Percentiles rank a stretch among this genome's conserved stretches.
Conservation (phyloP, 2,113 vertebrate species). For the Polyodon spathula region DNA sequence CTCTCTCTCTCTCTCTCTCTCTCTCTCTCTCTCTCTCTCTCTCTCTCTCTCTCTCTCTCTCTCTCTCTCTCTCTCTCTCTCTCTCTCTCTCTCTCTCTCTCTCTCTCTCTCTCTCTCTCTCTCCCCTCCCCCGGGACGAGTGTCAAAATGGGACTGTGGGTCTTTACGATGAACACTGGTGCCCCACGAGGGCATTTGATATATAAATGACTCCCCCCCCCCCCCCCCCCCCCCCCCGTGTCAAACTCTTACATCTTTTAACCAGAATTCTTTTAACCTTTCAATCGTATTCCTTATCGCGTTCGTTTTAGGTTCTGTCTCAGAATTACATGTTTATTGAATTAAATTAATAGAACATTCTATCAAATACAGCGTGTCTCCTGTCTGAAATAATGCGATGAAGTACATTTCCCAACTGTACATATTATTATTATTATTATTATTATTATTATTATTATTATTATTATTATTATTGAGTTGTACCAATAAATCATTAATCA, state of each 20-base stretch:
- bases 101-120: constrained; percentile 23
- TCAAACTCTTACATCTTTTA: not conserved
- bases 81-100: constrained; percentile 28
- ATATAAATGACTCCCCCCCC: constrained; percentile 33
- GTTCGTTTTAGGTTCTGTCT: too few relatives aligned
- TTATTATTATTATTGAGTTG: too few relatives aligned
- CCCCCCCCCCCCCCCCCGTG: not conserved
- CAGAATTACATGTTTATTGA: too few relatives aligned
- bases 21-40: constrained; percentile 21
- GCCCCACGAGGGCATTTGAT: constrained; percentile 25
- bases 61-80: constrained; percentile 25
- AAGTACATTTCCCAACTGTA: too few relatives aligned
- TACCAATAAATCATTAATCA: too few relatives aligned
- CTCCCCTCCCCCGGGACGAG: constrained; percentile 33
- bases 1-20: constrained; percentile 54
- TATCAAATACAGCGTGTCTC: too few relatives aligned
- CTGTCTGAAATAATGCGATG: too few relatives aligned
- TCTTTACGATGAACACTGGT: constrained; percentile 20
- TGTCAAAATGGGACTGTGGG: constrained; percentile 24
- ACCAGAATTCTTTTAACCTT: not conserved
- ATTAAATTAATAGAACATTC: too few relatives aligned
- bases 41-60: constrained; percentile 56
- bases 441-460: too few relatives aligned
- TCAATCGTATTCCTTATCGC: too few relatives aligned
- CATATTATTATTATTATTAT: too few relatives aligned